Evolutionary conservation across 2,888 invertebrate genomes (phyloP).

Genomic region (Muscina levida): DNA sequence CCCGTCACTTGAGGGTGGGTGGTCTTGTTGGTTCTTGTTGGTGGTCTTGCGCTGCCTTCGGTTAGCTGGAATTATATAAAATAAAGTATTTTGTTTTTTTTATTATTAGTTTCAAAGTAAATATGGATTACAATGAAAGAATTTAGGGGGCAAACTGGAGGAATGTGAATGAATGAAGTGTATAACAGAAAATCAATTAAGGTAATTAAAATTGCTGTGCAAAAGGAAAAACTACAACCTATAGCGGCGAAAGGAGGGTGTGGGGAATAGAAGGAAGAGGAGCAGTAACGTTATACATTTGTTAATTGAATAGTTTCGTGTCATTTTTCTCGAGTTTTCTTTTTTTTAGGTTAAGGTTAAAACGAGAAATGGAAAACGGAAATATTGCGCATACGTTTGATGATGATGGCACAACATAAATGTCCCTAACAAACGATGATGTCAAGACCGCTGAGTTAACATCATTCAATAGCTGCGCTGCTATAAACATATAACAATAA

Average conservation of each 20-base stretch:
- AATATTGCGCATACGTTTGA: constrained; percentile 29
- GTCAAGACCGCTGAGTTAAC: background rate
- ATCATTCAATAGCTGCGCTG: no score
- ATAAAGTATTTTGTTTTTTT: constrained; percentile 1
- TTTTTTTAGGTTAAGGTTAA: constrained; percentile 50
- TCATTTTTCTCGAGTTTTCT: constrained; percentile 20
- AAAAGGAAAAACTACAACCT: constrained; percentile 11
- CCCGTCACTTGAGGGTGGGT: no score
- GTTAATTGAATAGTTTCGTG: constrained; percentile 59
- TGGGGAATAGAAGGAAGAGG: background rate
- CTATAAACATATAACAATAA: no score
- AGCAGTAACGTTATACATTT: constrained; percentile 37
- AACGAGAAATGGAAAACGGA: constrained; percentile 46
- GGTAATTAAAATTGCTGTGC: constrained; percentile 57
- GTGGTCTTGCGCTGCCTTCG: background rate
- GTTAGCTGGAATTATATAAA: constrained; percentile 44
- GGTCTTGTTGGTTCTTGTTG: background rate
- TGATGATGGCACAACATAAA: background rate
- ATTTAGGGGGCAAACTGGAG: background rate
- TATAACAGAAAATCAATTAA: constrained; percentile 61
- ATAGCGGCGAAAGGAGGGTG: no score
- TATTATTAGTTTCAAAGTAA: constrained; percentile 28
- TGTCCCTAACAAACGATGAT: constrained; percentile 18
- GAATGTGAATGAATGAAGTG: background rate
- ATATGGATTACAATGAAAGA: constrained; percentile 30